Evolutionary conservation across 2,113 vertebrate species (phyloP).

Genomic region (Toxostoma redivivum): DNA sequence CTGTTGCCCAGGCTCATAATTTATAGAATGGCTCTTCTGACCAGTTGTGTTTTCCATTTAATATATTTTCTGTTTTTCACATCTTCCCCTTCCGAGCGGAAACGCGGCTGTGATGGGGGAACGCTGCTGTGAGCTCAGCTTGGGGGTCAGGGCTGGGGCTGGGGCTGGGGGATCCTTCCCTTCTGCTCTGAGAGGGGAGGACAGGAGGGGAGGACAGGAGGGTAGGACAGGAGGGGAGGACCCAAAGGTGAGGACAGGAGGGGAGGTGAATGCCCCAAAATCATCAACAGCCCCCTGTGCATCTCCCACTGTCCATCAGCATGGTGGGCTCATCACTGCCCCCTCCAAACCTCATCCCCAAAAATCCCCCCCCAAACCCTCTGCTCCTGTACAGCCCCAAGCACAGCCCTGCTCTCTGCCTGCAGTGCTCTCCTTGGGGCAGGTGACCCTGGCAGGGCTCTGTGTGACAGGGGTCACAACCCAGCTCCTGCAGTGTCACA

Average conservation of each 20-base stretch:
- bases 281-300: not conserved
- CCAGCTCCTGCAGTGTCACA: not conserved
- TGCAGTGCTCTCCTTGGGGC: not conserved
- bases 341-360: not conserved
- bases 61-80: conserved; percentile 61
- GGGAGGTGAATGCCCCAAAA: not conserved
- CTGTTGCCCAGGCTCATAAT: conserved; percentile 56
- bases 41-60: conserved; percentile 58
- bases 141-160: not conserved
- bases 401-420: not conserved
- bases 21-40: conserved; percentile 48
- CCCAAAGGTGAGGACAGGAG: conserved; percentile 16
- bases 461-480: too few species aligned
- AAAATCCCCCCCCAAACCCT: not conserved
- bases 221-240: conserved; percentile 6
- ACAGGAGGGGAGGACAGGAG: not conserved
- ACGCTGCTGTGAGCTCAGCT: conserved; percentile 17
- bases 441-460: not conserved
- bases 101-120: not conserved
- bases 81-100: conserved; percentile 4
- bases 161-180: not conserved
- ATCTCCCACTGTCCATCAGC: not conserved
- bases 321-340: not conserved
- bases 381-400: not conserved
- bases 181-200: not conserved